phyloP scores from a whole-genome alignment of 2,797 vertebrate genomes.

The Phrynocephalus vlangalii region DNA sequence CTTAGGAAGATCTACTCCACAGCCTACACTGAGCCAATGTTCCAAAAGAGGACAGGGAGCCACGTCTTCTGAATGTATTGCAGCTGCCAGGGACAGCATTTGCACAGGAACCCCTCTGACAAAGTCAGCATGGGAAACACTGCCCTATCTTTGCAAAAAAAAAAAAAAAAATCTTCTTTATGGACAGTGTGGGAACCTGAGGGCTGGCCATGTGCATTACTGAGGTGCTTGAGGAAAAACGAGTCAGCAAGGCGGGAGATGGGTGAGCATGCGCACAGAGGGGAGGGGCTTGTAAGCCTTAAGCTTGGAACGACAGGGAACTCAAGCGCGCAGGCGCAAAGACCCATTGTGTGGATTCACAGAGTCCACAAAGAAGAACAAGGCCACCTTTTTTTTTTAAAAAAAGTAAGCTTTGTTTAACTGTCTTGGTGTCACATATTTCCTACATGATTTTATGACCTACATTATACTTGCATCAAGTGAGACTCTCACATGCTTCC shows the following conservation, averaged over 20 bases:
- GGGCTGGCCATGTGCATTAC: background rate
- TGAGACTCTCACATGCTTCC: no score
- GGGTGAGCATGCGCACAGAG: no score
- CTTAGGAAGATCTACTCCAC: background rate
- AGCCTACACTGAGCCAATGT: background rate
- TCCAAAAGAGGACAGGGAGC: background rate
- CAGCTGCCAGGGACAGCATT: background rate
- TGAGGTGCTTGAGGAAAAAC: background rate
- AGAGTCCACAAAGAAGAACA: no score
- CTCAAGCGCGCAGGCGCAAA: no score
- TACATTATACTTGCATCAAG: no score
- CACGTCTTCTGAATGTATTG: background rate
- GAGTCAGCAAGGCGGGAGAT: no score
- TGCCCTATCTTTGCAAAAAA: background rate
- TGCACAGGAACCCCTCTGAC: background rate
- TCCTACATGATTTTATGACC: no score
- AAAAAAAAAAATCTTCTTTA: background rate
- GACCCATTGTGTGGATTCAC: no score
- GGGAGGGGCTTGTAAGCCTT: no score
- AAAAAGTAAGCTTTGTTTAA: background rate
- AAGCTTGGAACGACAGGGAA: no score
- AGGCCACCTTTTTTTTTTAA: background rate
- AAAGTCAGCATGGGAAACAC: background rate
- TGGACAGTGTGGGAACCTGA: background rate
- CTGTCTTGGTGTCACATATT: no score